These are phyloP conservation scores for Tetragnatha montana DNA, from an alignment of 2,888 invertebrate genomes.

Conservation along the genomic window DNA sequence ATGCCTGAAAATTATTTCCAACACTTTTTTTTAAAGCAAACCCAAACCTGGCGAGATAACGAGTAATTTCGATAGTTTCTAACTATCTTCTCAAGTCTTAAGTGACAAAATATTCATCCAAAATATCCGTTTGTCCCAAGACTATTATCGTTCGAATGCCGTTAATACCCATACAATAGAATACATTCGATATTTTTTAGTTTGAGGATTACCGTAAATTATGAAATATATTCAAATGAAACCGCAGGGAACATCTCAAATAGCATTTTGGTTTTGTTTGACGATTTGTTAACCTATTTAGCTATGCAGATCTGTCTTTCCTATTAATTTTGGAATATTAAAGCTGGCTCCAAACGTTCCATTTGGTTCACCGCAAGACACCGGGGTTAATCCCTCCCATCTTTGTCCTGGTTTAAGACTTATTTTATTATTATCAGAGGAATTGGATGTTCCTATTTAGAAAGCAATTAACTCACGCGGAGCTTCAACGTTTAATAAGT, in stretches of 20 bases:
- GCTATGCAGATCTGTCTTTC: not conserved
- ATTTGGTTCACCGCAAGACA: constrained; percentile 10
- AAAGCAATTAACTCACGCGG: constrained; percentile 55
- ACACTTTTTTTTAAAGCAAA: no score
- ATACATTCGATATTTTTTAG: not conserved
- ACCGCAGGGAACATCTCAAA: not conserved
- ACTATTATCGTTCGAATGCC: no score
- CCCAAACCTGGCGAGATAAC: no score
- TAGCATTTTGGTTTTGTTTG: not conserved
- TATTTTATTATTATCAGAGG: constrained; percentile 64
- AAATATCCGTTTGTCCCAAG: no score
- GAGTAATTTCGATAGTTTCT: no score
- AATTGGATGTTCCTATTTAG: constrained; percentile 51
- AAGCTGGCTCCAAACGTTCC: constrained; percentile 6
- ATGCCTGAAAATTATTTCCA: no score
- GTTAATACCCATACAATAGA: not conserved
- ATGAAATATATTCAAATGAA: not conserved
- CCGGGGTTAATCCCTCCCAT: constrained; percentile 33
- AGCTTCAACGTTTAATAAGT: constrained; percentile 56
- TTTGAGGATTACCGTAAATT: not conserved
- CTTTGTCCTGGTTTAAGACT: constrained; percentile 37
- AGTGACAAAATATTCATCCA: no score
- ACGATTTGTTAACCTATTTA: not conserved
- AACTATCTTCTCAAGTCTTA: no score
- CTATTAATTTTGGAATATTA: not conserved